These are phyloP conservation scores for Macquaria ambigua DNA, from an alignment of 2,113 vertebrate genomes.

Conservation along the genomic window DNA sequence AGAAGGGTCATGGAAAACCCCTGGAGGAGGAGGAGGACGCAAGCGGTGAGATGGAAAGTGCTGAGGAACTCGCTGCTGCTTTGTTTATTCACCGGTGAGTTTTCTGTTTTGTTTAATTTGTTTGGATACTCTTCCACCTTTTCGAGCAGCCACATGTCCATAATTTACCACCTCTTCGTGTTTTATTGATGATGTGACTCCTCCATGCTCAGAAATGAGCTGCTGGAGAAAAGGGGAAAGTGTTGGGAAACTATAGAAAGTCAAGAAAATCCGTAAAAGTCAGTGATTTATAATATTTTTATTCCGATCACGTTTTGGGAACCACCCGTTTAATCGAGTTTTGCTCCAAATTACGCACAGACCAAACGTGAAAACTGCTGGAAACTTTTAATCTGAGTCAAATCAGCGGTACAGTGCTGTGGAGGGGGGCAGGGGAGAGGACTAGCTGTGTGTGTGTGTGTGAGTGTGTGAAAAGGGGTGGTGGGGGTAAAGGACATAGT, in stretches of 20 bases:
- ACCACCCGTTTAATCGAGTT: not conserved
- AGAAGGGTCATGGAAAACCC: conserved; percentile 57
- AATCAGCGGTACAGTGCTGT: conserved; percentile 2
- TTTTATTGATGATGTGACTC: not conserved
- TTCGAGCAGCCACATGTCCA: not conserved
- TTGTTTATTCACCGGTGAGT: conserved; percentile 80
- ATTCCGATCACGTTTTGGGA: not conserved
- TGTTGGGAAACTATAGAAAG: not conserved
- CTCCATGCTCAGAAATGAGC: not conserved
- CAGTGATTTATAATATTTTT: not conserved
- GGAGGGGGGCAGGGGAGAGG: not conserved
- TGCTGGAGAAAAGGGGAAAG: too few species aligned
- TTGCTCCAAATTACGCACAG: not conserved
- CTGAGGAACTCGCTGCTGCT: conserved; percentile 78
- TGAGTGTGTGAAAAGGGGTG: not conserved
- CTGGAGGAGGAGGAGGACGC: conserved; percentile 48
- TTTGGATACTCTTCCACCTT: not conserved
- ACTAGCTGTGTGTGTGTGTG: not conserved
- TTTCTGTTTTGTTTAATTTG: not conserved
- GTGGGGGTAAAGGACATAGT: conserved; percentile 50
- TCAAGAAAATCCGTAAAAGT: not conserved
- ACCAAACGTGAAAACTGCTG: not conserved
- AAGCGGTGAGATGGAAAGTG: conserved; percentile 65
- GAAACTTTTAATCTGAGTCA: conserved; percentile 7
- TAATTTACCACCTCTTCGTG: not conserved